phyloP scores from a whole-genome alignment of 2,797 vertebrate genomes.

The Oreochromis grahami region DNA sequence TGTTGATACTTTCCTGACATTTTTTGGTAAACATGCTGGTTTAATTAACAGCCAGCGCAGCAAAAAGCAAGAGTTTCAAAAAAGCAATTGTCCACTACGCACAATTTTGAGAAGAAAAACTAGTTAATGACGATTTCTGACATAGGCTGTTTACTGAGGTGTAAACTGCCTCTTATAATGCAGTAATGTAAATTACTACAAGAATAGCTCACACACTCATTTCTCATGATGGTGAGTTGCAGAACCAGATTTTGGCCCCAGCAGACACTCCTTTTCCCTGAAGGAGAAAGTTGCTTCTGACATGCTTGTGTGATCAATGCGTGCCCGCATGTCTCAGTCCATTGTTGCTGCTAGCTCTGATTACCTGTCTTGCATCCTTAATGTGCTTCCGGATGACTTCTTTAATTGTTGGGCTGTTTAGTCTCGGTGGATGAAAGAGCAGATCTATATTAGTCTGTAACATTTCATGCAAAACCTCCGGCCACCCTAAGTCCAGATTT shows the following conservation, averaged over 20 bases:
- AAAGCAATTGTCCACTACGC: neutral
- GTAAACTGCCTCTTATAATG: neutral
- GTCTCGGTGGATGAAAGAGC: slow-evolving; percentile 90
- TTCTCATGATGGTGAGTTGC: slow-evolving; percentile 18
- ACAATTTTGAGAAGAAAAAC: no score
- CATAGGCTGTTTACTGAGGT: neutral
- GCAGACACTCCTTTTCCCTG: slow-evolving; percentile 40
- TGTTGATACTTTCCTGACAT: neutral
- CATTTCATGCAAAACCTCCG: slow-evolving; percentile 79
- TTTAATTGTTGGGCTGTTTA: slow-evolving; percentile 90
- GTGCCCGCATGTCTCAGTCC: neutral
- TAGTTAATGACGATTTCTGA: no score
- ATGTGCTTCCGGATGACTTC: slow-evolving; percentile 91
- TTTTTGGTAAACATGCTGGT: neutral
- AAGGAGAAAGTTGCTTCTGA: neutral
- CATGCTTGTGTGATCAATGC: neutral
- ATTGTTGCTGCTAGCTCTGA: neutral
- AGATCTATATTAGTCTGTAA: slow-evolving; percentile 86
- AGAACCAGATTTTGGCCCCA: slow-evolving; percentile 55
- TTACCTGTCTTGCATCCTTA: slow-evolving; percentile 94
- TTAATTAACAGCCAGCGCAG: neutral
- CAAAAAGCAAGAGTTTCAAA: neutral
- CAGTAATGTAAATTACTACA: neutral
- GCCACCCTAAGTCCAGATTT: slow-evolving; percentile 95
- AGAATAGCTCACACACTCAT: slow-evolving; percentile 3